Evolutionary conservation across 1,140 invertebrate species (phyloP), one percentile per base, ranked within the genome.

Genomic region (Nasonia vitripennis): DNA sequence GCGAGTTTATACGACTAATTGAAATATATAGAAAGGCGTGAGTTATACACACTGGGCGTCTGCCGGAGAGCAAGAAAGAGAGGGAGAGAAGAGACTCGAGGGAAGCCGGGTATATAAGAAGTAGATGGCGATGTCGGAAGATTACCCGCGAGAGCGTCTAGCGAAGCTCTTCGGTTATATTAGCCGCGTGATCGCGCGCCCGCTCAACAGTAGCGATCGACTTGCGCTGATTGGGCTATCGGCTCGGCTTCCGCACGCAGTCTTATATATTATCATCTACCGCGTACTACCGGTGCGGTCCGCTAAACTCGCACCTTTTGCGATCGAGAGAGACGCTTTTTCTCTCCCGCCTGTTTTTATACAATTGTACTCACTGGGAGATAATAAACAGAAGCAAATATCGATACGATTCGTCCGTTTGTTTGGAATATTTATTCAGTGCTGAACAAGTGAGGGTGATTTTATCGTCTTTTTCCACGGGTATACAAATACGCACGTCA

Each of bases 71-170:
- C 17, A 23, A 51, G 41, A 73, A 27, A 34, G 11, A 41, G 12
- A 62, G 27, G 11, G 27, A 78, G 27, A 20, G 27, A n/a, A 51
- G 17, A 82, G 27, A 81, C 27, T 27, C 68, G 31, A 71, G 41
- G 41, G 37, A 70, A 31, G 20, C 27, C 23, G 20, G 20, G 37
- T 20, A 27, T 20, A 67, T 20, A 75, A 83, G 79, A 77, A 84
- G 48, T 79, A 84, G 83, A 79, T 71, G 83, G 77, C 84, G 70
- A 85, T 73, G 73, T 84, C 20, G 71, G 79, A 75, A 85, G 37
- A 85, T 85, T 75, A 85, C 48, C 55, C 41, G 14, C 34, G 23
- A 74, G 20, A 84, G 23, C 17, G 7, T 79, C 45, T 34, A 37
- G n/a, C 68, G 34, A 75, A 31, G 20, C 27, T 14, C 62, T 62